Evolutionary conservation across 2,888 invertebrate species (phyloP), one percentile per base, ranked within the genome.

Genomic region (Drosophila mercatorum): DNA sequence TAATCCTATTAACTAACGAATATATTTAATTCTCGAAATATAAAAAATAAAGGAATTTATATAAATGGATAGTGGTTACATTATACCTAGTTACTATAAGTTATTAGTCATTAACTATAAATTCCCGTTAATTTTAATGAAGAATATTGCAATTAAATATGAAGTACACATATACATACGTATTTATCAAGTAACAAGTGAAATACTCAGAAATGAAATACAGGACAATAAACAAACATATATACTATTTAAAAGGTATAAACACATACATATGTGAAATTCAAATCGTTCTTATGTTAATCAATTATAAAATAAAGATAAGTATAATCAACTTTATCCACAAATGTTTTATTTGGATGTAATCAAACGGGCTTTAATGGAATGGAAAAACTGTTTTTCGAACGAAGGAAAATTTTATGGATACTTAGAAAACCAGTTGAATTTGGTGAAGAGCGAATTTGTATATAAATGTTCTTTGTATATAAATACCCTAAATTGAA

Each of bases 131-230:
- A 67, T 61, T 52, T 22, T 55, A 59, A 40, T 22, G 26, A 14
- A 14, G 8, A 26, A 26, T 38, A 38, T 3, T 38, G 22, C 7
- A 52, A 12, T 14, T 38, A 53, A 6, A n/a, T 36, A 51, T 17
- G 6, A 58, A 34, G 31, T 56, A 63, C 11, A 17, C 34, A 58
- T 36, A 68, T 11, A 69, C 22, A 22, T 44, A 31, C 5, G 5
- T 72, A 66, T 69, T 53, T 68, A 68, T 60, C 57, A 73, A 68
- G 69, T 68, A 77, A 53, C 70, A 79, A 73, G 67, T 78, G 79
- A 74, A 79, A 79, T 81, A 80, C 81, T 81, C 75, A 75, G 72
- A 80, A 81, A 78, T 80, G 81, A 80, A 81, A 80, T 81, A 81
- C 81, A 81, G 80, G 81, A 81, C 81, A 81, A 81, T 81, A 81